phyloP scores from a whole-genome alignment of 1,140 invertebrate genomes.

The Drosophila melanica region DNA sequence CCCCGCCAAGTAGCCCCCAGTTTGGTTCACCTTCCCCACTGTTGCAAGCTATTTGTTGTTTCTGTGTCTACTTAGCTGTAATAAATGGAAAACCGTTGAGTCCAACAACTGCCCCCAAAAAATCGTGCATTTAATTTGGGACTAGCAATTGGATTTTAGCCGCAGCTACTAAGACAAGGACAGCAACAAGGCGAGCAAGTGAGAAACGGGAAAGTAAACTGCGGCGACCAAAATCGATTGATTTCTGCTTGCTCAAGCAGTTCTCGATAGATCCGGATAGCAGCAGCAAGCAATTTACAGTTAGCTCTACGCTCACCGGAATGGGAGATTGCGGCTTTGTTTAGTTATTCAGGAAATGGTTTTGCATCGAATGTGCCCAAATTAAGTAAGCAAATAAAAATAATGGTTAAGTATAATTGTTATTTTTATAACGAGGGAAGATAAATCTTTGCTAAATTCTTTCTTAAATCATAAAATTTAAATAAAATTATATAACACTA shows the following conservation, averaged over 20 bases:
- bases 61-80: constrained; percentile 76
- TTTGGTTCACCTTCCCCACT: background rate
- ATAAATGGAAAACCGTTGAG: constrained; percentile 68
- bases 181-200: background rate
- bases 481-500: too few species aligned
- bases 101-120: constrained; percentile 47
- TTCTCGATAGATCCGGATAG: constrained; percentile 44
- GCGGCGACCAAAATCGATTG: constrained; percentile 68
- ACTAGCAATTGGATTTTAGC: constrained; percentile 57
- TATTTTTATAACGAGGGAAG: too few species aligned
- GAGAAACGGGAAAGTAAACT: background rate
- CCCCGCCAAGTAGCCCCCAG: constrained; percentile 4
- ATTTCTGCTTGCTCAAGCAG: constrained; percentile 77
- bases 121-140: constrained; percentile 73
- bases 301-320: constrained; percentile 49
- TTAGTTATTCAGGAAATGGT: background rate
- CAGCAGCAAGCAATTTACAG: constrained; percentile 69
- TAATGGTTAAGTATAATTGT: background rate
- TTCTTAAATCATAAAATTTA: too few species aligned
- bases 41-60: constrained; percentile 22
- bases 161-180: constrained; percentile 42
- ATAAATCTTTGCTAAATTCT: too few species aligned
- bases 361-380: background rate
- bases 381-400: constrained; percentile 1
- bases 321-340: constrained; percentile 41